Percentiles rank a stretch among this genome's conserved stretches.
phyloP scores from a whole-genome alignment of 2,113 vertebrate genomes.

The Pterophyllum scalare region DNA sequence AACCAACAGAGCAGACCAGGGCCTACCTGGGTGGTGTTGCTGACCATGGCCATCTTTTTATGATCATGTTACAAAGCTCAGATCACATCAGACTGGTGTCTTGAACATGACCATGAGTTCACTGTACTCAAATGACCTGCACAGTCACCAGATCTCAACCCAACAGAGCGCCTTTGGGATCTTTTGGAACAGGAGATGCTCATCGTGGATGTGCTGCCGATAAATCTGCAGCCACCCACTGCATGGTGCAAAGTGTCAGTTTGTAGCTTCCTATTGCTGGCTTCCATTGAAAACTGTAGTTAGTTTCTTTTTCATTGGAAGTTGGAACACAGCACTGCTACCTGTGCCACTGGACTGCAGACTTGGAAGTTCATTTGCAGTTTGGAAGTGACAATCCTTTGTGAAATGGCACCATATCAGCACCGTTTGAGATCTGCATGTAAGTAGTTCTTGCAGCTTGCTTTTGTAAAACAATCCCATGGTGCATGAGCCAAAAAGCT shows the following conservation, averaged over 20 bases:
- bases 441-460: background rate
- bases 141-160: too few species aligned
- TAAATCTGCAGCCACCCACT: too few species aligned
- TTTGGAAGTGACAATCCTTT: background rate
- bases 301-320: background rate
- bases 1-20: too few species aligned
- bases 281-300: background rate
- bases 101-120: too few species aligned
- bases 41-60: too few species aligned
- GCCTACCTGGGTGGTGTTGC: too few species aligned
- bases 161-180: too few species aligned
- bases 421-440: background rate
- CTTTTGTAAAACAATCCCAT: background rate
- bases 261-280: background rate
- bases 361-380: background rate
- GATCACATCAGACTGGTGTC: too few species aligned
- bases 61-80: too few species aligned
- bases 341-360: background rate
- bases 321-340: background rate
- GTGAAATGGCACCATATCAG: background rate
- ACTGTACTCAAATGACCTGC: too few species aligned
- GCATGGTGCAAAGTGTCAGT: background rate
- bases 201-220: too few species aligned
- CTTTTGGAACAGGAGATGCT: too few species aligned
- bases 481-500: background rate